A percentile compares a stretch with the other conserved stretches of the same genome.
phyloP scores from a whole-genome alignment of 2,888 invertebrate genomes.

The Cheilosia impressa region DNA sequence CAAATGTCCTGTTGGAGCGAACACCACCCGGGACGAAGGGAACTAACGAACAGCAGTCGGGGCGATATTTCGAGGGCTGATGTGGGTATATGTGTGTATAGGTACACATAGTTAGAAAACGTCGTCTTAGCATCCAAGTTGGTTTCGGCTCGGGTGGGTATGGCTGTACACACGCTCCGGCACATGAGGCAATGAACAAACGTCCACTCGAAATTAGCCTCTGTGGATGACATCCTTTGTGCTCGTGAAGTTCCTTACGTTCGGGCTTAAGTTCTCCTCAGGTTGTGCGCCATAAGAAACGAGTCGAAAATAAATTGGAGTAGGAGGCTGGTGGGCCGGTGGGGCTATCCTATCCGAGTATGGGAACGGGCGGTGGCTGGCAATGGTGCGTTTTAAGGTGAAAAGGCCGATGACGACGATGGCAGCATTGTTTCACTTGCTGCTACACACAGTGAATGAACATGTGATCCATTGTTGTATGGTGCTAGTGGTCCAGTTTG shows the following conservation, averaged over 20 bases:
- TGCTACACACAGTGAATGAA: conserved; percentile 40
- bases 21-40: conserved; percentile 32
- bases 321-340: not conserved
- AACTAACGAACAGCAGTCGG: conserved; percentile 21
- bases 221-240: conserved; percentile 76
- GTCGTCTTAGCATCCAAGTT: conserved; percentile 71
- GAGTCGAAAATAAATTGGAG: conserved; percentile 70
- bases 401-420: conserved; percentile 50
- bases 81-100: conserved; percentile 17
- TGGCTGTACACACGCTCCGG: conserved; percentile 8
- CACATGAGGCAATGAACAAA: conserved; percentile 63
- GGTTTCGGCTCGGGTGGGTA: conserved; percentile 16
- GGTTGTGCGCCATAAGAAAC: conserved; percentile 70
- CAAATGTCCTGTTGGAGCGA: conserved; percentile 74
- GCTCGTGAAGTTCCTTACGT: conserved; percentile 72
- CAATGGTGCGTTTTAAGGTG: conserved; percentile 69
- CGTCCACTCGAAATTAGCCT: conserved; percentile 75
- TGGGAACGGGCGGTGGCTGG: conserved; percentile 9
- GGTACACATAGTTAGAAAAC: conserved; percentile 19
- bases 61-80: conserved; percentile 47
- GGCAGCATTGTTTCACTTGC: conserved; percentile 59
- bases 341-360: not conserved
- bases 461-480: conserved; percentile 68
- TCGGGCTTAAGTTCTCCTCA: conserved; percentile 72
- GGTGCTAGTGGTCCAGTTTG: conserved; percentile 47